Conservation (phyloP, 1,140 invertebrate species). For the Sitobion miscanthi region DNA sequence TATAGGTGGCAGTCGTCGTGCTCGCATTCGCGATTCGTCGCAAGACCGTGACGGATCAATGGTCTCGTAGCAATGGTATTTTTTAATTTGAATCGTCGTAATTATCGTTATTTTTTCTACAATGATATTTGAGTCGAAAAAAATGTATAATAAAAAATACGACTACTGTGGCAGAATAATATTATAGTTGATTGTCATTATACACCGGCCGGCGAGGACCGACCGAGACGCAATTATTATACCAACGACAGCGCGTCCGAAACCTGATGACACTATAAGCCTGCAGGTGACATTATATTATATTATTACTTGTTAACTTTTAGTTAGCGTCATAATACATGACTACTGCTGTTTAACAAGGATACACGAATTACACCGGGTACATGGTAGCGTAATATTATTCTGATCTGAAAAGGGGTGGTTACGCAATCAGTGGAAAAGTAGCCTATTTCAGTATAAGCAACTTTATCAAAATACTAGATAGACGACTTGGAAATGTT, state of each 20-base stretch:
- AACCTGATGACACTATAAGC: too few relatives aligned
- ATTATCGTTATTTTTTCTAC: not conserved
- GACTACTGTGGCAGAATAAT: not conserved
- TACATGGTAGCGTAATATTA: too few relatives aligned
- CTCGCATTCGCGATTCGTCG: not conserved
- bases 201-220: not conserved
- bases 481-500: too few relatives aligned
- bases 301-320: not conserved
- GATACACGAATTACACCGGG: not conserved
- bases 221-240: not conserved
- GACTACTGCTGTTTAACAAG: not conserved
- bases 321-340: not conserved
- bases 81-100: conserved; percentile 2
- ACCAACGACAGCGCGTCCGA: too few relatives aligned
- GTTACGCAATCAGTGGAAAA: too few relatives aligned
- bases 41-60: not conserved
- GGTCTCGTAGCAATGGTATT: not conserved
- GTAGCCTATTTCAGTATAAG: too few relatives aligned
- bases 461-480: too few relatives aligned
- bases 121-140: not conserved
- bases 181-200: not conserved
- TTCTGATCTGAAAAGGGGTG: not conserved
- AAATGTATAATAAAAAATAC: not conserved
- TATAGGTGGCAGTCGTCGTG: not conserved
- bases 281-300: not conserved